Evolutionary conservation across 2,888 invertebrate genomes (phyloP), one percentile per base, ranked within the genome.

Genomic region (Syrphus vitripennis): DNA sequence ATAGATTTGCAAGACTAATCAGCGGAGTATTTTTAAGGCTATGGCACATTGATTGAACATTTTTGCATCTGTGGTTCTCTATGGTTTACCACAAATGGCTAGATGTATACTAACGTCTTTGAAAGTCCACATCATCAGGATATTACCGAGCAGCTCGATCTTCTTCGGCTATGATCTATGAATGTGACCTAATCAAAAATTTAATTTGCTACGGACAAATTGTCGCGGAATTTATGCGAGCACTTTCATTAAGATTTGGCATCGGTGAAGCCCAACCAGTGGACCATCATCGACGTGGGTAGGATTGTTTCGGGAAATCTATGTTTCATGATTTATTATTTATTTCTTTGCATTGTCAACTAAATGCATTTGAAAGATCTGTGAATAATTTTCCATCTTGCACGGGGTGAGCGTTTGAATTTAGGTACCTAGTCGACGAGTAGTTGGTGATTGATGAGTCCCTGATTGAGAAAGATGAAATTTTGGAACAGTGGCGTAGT

Each of bases 151-250:
- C 26, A 29, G 69, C 63, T 69, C 42, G 75, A 70, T 81, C 37
- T 65, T 71, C n/a, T 21, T 21, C 40, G 16, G 29, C 63, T 53
- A 77, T 65, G 65, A 75, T 75, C 63, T 75, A 55, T 79, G 61
- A 79, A 74, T 79, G 61, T 83, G 80, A 83, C 75, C 83, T 59
- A 83, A 83, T 80, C 79, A 83, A 70, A 75, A 50, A 42, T 57
- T 55, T 70, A 48, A 80, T 82, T 67, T 48, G 65, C 63, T 48
- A 77, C 71, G 57, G 57, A 61, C 65, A 77, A 77, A 65, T 65
- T 71, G 31, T 59, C 16, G 40, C 40, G 50, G 70, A 79, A 75
- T 70, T 67, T 74, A 79, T 75, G 63, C 63, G 70, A 71, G 61
- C 42, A 70, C 69, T 83, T 57, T 75, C 57, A 79, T 65, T 65